phyloP scores from a whole-genome alignment of 2,797 vertebrate genomes.

The Emys orbicularis region DNA sequence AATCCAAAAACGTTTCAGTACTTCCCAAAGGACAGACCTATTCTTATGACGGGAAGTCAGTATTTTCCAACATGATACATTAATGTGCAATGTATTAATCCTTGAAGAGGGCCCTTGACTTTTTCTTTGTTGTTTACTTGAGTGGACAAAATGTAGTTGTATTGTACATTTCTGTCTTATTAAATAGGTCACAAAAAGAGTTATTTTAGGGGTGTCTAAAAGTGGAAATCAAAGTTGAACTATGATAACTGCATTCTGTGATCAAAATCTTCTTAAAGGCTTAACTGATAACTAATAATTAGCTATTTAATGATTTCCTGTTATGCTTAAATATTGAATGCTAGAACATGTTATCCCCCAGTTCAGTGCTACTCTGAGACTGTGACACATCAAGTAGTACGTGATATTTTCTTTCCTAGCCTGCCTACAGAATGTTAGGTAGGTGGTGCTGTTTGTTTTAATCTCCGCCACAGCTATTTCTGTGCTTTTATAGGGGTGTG shows the following conservation, averaged over 20 bases:
- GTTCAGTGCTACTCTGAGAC: neutral
- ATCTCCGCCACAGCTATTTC: neutral
- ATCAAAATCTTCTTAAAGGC: neutral
- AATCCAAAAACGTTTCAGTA: neutral
- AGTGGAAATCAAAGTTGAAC: neutral
- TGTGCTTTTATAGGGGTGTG: neutral
- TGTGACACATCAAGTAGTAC: neutral
- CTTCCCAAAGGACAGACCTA: neutral
- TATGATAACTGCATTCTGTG: neutral
- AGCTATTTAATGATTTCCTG: neutral
- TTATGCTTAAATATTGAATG: neutral
- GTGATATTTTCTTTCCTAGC: neutral
- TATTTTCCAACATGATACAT: neutral
- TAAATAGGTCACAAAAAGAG: neutral
- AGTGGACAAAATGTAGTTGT: neutral
- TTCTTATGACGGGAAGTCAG: neutral
- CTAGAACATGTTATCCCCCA: neutral
- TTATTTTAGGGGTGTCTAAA: neutral
- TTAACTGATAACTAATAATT: neutral
- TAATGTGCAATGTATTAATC: neutral
- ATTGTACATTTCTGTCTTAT: neutral
- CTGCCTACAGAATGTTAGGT: neutral
- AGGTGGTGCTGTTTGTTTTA: conserved; percentile 74
- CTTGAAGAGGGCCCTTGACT: neutral
- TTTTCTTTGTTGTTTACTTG: neutral